Evolutionary conservation across 2,113 vertebrate genomes (phyloP).

Genomic region (Nothoprocta perdicaria): DNA sequence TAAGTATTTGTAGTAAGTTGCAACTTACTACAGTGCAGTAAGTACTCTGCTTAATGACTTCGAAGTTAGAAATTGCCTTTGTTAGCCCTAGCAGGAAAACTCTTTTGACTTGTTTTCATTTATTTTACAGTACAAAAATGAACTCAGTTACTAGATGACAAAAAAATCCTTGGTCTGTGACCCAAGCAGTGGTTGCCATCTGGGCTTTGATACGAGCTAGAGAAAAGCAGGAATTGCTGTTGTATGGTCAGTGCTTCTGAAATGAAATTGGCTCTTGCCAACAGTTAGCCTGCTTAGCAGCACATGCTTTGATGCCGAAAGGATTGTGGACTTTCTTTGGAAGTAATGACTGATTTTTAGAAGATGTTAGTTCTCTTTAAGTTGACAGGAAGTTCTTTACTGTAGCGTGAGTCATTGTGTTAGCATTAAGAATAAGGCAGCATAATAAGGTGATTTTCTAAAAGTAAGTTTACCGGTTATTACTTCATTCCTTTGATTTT

Average conservation of each 20-base stretch:
- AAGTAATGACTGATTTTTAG: background rate
- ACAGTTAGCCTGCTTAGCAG: background rate
- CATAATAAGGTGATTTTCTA: conserved; percentile 19
- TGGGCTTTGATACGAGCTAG: background rate
- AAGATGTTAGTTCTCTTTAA: background rate
- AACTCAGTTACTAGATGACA: background rate
- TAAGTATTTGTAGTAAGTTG: too few relatives aligned
- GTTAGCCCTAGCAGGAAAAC: background rate
- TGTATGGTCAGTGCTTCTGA: background rate
- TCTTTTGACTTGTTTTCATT: background rate
- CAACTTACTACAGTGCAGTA: background rate
- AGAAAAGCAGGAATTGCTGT: background rate
- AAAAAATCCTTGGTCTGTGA: background rate
- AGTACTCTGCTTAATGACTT: background rate
- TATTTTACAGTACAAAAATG: background rate
- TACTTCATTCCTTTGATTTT: conserved; percentile 35
- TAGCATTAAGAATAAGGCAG: background rate
- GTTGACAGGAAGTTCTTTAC: conserved; percentile 5
- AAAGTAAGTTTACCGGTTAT: background rate
- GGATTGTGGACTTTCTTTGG: background rate
- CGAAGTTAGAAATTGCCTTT: background rate
- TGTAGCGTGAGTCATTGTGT: background rate
- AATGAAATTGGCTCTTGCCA: background rate
- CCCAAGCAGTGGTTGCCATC: background rate
- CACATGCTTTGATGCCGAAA: background rate